These are phyloP conservation scores for Xiphias gladius DNA, from an alignment of 2,113 vertebrate genomes.

Conservation along the genomic window DNA sequence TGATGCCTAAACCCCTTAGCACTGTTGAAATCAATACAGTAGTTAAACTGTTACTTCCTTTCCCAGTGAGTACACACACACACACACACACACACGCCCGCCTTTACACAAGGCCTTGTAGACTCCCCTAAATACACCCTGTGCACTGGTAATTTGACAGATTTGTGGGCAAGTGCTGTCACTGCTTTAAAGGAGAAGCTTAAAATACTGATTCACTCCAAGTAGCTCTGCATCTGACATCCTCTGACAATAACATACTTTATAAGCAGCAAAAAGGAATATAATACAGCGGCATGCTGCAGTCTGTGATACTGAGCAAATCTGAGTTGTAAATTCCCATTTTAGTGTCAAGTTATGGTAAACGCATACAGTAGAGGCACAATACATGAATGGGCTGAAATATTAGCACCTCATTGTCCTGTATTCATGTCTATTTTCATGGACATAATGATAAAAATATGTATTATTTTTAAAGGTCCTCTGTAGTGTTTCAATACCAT, in stretches of 20 bases:
- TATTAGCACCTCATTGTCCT: background rate
- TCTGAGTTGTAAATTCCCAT: conserved; percentile 1
- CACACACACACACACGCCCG: conserved; percentile 34
- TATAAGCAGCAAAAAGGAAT: conserved; percentile 27
- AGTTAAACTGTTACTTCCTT: conserved; percentile 83
- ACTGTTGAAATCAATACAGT: conserved; percentile 80
- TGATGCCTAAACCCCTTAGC: conserved; percentile 77
- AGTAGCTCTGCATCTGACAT: conserved; percentile 31
- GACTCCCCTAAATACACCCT: conserved; percentile 72
- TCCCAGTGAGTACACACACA: conserved; percentile 59
- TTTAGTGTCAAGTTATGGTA: background rate
- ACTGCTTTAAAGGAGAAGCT: conserved; percentile 62
- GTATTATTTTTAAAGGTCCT: background rate
- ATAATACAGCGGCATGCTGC: conserved; percentile 9
- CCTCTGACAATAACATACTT: conserved; percentile 47
- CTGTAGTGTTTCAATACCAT: no score
- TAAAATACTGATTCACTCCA: conserved; percentile 63
- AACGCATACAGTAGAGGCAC: background rate
- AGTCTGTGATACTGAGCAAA: conserved; percentile 2
- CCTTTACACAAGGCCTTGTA: conserved; percentile 64
- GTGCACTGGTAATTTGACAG: conserved; percentile 74
- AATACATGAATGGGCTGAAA: background rate
- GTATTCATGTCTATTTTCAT: background rate
- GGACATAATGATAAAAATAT: background rate
- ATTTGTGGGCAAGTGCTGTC: conserved; percentile 70